phyloP scores from a whole-genome alignment of 1,140 invertebrate genomes.

The Hycleus phaleratus region DNA sequence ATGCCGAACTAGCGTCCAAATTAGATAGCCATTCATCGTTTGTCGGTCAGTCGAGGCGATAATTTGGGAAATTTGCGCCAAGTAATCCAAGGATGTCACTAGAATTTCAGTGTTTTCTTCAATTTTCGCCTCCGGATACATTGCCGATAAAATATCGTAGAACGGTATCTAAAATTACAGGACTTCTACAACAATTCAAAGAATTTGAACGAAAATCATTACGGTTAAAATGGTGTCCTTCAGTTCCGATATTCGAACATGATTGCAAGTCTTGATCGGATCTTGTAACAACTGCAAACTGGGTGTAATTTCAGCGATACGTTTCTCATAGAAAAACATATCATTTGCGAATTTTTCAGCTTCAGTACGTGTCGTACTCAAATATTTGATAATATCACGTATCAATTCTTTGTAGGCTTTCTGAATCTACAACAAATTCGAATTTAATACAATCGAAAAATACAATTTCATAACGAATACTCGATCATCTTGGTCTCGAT shows the following conservation, averaged over 20 bases:
- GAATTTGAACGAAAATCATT: background rate
- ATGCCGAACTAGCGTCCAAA: conserved; percentile 49
- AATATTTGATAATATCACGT: conserved; percentile 45
- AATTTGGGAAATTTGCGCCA: conserved; percentile 46
- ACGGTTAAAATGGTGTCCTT: conserved; percentile 36
- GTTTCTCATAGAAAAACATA: conserved; percentile 52
- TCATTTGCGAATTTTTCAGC: conserved; percentile 49
- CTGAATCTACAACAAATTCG: conserved; percentile 40
- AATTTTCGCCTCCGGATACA: conserved; percentile 48
- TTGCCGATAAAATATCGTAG: conserved; percentile 46
- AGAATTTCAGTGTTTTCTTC: conserved; percentile 48
- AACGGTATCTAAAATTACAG: conserved; percentile 46
- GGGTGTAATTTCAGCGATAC: conserved; percentile 51
- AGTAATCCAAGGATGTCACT: conserved; percentile 47
- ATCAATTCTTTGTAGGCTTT: conserved; percentile 50
- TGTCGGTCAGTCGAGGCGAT: conserved; percentile 51
- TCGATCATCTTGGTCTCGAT: conserved; percentile 37
- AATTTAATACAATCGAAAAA: too few relatives aligned
- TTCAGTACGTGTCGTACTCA: conserved; percentile 44
- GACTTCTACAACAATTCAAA: conserved; percentile 8
- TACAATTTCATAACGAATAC: conserved; percentile 24
- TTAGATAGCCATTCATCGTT: conserved; percentile 53
- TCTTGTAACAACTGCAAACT: conserved; percentile 34
- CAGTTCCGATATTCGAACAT: conserved; percentile 41
- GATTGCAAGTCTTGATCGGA: conserved; percentile 38